These are phyloP conservation scores for Ploceus nigricollis DNA, from an alignment of 2,113 vertebrate species.

Conservation along the genomic window DNA sequence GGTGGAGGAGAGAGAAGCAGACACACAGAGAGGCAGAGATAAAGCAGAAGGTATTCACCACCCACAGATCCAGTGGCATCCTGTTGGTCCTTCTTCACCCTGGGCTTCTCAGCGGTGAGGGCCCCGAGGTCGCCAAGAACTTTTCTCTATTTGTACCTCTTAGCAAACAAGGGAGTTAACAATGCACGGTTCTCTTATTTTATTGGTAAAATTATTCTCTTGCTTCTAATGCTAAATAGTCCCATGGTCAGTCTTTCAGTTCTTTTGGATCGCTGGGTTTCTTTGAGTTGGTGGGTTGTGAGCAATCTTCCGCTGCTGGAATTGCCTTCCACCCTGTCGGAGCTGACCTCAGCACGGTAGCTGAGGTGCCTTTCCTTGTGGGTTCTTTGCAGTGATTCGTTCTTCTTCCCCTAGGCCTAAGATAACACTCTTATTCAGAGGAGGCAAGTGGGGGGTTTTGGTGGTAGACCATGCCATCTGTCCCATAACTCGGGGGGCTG, in stretches of 20 bases:
- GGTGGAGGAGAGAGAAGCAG: background rate
- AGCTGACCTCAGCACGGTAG: background rate
- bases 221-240: background rate
- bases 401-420: background rate
- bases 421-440: background rate
- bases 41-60: rapidly evolving
- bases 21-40: background rate
- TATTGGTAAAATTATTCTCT: background rate
- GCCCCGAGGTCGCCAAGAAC: rapidly evolving
- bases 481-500: rapidly evolving
- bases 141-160: background rate
- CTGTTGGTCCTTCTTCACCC: background rate
- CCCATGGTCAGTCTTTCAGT: background rate
- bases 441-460: background rate
- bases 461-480: background rate
- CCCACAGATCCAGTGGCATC: background rate
- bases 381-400: background rate
- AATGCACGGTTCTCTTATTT: background rate
- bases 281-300: background rate
- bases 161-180: background rate
- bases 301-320: background rate
- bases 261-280: rapidly evolving
- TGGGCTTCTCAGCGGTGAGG: background rate
- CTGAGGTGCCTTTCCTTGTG: background rate
- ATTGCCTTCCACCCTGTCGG: background rate